Evolutionary conservation across 2,113 vertebrate species (phyloP).

Genomic region (Condylura cristata): DNA sequence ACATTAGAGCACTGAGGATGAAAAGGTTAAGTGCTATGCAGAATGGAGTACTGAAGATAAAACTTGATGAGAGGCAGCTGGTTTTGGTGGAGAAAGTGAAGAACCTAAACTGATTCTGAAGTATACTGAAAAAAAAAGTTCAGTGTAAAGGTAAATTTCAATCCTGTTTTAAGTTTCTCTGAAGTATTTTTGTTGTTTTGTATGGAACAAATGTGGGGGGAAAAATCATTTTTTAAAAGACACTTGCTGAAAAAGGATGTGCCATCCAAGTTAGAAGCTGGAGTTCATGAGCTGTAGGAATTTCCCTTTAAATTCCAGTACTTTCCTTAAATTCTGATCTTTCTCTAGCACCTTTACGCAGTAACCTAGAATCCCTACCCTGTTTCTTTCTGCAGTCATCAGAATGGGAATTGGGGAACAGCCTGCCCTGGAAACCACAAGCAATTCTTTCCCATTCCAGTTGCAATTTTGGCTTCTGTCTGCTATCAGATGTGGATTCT

Average conservation of each 20-base stretch:
- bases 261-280: constrained; percentile 7
- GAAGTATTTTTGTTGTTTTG: not conserved
- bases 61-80: not conserved
- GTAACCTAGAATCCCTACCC: not conserved
- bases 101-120: not conserved
- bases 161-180: not conserved
- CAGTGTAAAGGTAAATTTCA: not conserved
- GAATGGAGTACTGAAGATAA: not conserved
- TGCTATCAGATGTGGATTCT: not conserved
- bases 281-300: not conserved
- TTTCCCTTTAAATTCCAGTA: not conserved
- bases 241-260: not conserved
- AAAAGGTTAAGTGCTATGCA: not conserved
- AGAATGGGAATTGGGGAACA: not conserved
- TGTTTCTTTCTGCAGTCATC: not conserved
- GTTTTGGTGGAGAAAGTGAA: not conserved
- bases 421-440: not conserved
- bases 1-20: not conserved
- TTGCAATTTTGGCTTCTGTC: not conserved
- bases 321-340: not conserved
- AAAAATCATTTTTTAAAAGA: not conserved
- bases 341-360: not conserved
- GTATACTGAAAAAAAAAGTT: not conserved
- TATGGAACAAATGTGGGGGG: not conserved
- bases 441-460: not conserved